phyloP scores from a whole-genome alignment of 1,140 invertebrate species.

The Cecropterus lyciades region DNA sequence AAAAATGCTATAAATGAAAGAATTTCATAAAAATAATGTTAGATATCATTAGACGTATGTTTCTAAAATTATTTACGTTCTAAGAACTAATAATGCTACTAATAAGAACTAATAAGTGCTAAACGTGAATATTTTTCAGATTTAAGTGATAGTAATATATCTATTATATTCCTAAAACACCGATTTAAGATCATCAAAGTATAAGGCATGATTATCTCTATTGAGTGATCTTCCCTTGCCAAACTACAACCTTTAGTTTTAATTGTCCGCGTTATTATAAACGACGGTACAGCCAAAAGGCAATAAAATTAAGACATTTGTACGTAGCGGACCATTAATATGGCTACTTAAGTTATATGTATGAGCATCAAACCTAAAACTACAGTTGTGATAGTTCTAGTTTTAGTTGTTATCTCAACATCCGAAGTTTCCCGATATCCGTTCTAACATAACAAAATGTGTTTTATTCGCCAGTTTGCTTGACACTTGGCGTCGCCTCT shows the following conservation, averaged over 20 bases:
- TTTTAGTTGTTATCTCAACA: conserved; percentile 70
- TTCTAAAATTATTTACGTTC: no score
- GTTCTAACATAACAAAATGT: conserved; percentile 72
- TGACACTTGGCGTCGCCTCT: conserved; percentile 46
- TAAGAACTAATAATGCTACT: no score
- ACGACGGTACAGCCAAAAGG: not conserved
- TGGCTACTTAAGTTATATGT: conserved; percentile 23
- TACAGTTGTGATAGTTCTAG: conserved; percentile 64
- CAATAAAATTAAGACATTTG: conserved; percentile 25
- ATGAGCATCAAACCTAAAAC: conserved; percentile 58
- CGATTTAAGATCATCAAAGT: no score
- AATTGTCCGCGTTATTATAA: not conserved
- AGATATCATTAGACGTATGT: no score
- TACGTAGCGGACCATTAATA: conserved; percentile 29
- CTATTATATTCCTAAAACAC: no score
- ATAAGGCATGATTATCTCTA: no score
- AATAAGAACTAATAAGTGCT: no score
- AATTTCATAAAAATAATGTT: no score
- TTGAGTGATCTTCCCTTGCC: no score
- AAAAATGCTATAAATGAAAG: no score
- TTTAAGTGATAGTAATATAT: no score
- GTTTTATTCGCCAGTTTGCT: conserved; percentile 60
- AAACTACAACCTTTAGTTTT: not conserved
- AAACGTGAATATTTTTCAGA: no score
- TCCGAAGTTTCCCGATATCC: conserved; percentile 73